Conservation (phyloP, 2,113 vertebrate genomes). For the Dipodomys stephensi region DNA sequence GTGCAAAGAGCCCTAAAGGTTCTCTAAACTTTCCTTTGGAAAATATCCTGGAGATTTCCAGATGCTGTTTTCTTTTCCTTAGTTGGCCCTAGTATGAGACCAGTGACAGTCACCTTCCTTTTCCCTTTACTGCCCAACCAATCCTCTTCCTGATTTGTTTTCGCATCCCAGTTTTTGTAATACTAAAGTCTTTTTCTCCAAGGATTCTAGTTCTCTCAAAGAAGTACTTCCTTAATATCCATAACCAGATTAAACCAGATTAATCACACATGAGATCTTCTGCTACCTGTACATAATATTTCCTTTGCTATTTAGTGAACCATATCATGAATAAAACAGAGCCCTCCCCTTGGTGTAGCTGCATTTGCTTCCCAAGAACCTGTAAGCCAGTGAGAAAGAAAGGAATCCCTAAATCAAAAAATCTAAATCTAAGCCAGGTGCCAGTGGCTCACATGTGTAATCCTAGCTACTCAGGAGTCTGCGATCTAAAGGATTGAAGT, state of each 20-base stretch:
- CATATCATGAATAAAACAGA: slow-evolving; percentile 27
- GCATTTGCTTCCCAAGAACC: slow-evolving; percentile 25
- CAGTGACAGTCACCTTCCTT: slow-evolving; percentile 37
- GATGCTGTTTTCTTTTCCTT: slow-evolving; percentile 28
- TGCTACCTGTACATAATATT: neutral
- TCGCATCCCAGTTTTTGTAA: slow-evolving; percentile 34
- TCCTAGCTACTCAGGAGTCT: too few relatives aligned
- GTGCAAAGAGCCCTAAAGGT: neutral
- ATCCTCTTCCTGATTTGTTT: slow-evolving; percentile 30
- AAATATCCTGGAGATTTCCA: slow-evolving; percentile 64
- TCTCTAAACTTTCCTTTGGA: slow-evolving; percentile 61
- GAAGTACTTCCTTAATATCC: slow-evolving; percentile 16
- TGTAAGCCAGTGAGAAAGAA: slow-evolving; percentile 34
- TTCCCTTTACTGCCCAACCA: slow-evolving; percentile 14
- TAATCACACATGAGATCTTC: neutral
- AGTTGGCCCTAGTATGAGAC: slow-evolving; percentile 14
- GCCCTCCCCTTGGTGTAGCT: neutral
- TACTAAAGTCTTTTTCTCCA: slow-evolving; percentile 21
- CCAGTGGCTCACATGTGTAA: too few relatives aligned
- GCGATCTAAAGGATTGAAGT: too few relatives aligned
- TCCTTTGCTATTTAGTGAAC: slow-evolving; percentile 6
- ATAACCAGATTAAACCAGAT: slow-evolving; percentile 7
- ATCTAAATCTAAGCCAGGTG: too few relatives aligned
- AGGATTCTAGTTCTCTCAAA: slow-evolving; percentile 56
- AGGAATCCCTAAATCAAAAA: slow-evolving; percentile 41